Base-by-base conservation (phyloP, 2,113 vertebrate species). In the Tichodroma muraria region DNA sequence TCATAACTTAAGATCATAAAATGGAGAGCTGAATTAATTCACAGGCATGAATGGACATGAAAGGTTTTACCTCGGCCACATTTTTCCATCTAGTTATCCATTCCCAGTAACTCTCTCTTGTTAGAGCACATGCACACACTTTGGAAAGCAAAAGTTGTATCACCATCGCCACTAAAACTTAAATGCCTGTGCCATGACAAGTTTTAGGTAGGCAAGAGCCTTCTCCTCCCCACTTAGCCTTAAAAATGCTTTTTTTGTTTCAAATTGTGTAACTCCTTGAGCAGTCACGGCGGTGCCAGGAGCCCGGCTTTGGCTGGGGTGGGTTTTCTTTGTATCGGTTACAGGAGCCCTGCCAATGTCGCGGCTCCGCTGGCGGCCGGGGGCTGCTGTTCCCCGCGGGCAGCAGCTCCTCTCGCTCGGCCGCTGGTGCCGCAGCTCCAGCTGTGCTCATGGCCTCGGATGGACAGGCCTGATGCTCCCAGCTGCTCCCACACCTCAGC, bases 21-120 rank as follows among this genome's bases (percentile, higher is more conserved):
- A 95, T 65, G 45, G 69, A 44, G 93, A 78, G 60, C 64, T 88
- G 75, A 93, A 93, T 95, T 90, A 96, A 96, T 96, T 93, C 42
- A 37, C 73, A 92, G 78, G 37, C 95, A 1, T 84, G 91, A 90
- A 80, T 37, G 42, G 49, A 91, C 94, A 90, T 80, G 65, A 87
- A 88, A 85, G 79, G 49, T 93, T 95, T 95, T 71, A 94, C 40
- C 71, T 60, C 87, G 76, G 95, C 75, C 64, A 72, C n/a, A 47
- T 93, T 93, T 95, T 96, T 95, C 33, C 77, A 90, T 35, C 59
- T 92, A 63, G 31, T 91, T 94, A 93, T 52, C 60, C 75, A 79
- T 81, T 96, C 81, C 52, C 77, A 38, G 44, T 76, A 88, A 84
- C 25, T 28, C 35, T 75, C 8, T 90, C 66, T 71, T 93, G 21